phyloP scores from a whole-genome alignment of 2,113 vertebrate genomes.

The Beaufortia kweichowensis region DNA sequence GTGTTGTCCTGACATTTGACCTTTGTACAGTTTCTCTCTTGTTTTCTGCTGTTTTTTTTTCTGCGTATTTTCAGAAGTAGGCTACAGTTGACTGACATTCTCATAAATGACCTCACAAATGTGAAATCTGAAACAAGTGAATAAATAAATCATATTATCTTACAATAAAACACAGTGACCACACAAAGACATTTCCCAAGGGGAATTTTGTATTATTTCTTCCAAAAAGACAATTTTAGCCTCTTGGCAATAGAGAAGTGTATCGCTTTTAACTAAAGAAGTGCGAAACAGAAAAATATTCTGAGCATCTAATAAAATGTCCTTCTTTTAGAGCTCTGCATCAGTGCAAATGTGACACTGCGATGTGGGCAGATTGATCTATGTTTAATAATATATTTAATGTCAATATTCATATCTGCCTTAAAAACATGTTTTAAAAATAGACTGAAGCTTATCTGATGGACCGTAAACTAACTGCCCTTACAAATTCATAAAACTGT shows the following conservation, averaged over 20 bases:
- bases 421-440: background rate
- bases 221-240: background rate
- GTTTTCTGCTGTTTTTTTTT: constrained; percentile 10
- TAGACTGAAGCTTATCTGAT: background rate
- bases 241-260: background rate
- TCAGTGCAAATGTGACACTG: background rate
- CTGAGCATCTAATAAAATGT: background rate
- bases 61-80: background rate
- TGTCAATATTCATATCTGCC: constrained; percentile 3
- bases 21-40: constrained; percentile 29
- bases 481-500: background rate
- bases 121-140: constrained; percentile 11
- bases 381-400: constrained; percentile 1
- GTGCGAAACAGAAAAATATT: constrained; percentile 1
- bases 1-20: constrained; percentile 41
- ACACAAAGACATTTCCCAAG: background rate
- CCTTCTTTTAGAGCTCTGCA: background rate
- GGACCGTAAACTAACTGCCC: background rate
- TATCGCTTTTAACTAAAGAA: background rate
- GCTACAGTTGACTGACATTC: constrained; percentile 16
- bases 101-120: constrained; percentile 29
- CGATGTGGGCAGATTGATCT: background rate
- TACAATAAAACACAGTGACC: constrained; percentile 22
- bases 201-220: constrained; percentile 1
- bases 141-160: constrained; percentile 36